Evolutionary conservation across 2,113 vertebrate genomes (phyloP).

Genomic region (Lasiurus borealis): DNA sequence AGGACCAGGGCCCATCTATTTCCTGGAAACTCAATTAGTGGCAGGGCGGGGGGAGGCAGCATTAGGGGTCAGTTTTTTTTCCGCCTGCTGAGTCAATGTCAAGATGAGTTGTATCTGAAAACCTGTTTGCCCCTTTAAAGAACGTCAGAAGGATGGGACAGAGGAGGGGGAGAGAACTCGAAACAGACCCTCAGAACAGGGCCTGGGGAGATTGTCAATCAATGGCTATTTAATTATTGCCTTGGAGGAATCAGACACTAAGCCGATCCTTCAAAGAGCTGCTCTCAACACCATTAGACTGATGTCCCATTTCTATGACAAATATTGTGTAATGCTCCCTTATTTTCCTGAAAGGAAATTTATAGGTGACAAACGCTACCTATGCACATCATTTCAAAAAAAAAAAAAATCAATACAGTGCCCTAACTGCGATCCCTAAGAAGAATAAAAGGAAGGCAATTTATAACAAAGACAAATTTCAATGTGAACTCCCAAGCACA

Average conservation of each 20-base stretch:
- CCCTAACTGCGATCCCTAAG: neutral
- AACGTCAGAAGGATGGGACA: neutral
- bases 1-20: neutral
- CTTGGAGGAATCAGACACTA: neutral
- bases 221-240: neutral
- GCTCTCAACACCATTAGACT: neutral
- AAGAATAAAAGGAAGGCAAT: constrained; percentile 34
- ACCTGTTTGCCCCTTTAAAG: too few relatives aligned
- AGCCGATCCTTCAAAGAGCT: neutral
- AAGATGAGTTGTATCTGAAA: neutral
- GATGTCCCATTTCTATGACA: neutral
- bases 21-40: neutral
- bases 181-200: neutral
- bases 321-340: neutral
- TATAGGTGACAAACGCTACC: neutral
- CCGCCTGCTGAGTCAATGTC: neutral
- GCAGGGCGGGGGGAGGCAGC: neutral
- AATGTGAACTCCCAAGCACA: neutral
- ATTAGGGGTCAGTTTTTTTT: neutral
- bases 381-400: neutral
- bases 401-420: neutral
- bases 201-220: neutral
- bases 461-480: constrained; percentile 44
- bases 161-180: neutral
- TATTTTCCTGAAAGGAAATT: constrained; percentile 11